These are phyloP conservation scores for Indicator indicator DNA, from an alignment of 2,113 vertebrate species.

Conservation along the genomic window DNA sequence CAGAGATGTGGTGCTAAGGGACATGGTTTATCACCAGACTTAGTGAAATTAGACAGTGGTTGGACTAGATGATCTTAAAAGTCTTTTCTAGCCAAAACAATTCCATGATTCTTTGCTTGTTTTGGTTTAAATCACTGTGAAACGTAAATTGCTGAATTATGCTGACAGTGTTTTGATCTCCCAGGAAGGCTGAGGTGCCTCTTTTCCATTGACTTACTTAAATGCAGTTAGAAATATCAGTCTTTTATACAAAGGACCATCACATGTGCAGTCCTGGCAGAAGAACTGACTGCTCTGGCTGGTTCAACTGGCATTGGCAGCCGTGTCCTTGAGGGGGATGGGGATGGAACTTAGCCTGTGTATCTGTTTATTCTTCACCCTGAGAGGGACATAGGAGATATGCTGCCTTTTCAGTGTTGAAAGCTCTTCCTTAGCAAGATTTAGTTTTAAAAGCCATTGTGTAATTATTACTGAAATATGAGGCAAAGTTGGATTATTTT, in stretches of 20 bases:
- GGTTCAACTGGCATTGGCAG: background rate
- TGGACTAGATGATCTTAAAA: too few species aligned
- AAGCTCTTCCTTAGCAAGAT: background rate
- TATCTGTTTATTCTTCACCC: background rate
- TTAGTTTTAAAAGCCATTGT: background rate
- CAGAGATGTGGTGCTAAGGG: too few species aligned
- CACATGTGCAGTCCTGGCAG: background rate
- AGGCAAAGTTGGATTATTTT: background rate
- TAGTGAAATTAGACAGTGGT: too few species aligned
- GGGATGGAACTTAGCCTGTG: background rate
- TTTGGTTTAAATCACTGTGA: background rate
- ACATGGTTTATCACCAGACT: too few species aligned
- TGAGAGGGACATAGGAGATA: background rate
- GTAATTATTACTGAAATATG: background rate
- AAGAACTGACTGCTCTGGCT: background rate
- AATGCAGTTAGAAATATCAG: background rate
- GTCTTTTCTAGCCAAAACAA: too few species aligned
- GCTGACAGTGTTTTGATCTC: background rate
- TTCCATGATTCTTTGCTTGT: background rate
- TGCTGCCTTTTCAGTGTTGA: background rate
- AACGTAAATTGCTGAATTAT: background rate
- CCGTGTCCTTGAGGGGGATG: background rate
- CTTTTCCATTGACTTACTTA: background rate
- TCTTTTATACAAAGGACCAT: background rate
- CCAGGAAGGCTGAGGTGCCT: background rate